These are phyloP conservation scores for Limenitis arthemis DNA, from an alignment of 2,888 invertebrate genomes.

Conservation along the genomic window DNA sequence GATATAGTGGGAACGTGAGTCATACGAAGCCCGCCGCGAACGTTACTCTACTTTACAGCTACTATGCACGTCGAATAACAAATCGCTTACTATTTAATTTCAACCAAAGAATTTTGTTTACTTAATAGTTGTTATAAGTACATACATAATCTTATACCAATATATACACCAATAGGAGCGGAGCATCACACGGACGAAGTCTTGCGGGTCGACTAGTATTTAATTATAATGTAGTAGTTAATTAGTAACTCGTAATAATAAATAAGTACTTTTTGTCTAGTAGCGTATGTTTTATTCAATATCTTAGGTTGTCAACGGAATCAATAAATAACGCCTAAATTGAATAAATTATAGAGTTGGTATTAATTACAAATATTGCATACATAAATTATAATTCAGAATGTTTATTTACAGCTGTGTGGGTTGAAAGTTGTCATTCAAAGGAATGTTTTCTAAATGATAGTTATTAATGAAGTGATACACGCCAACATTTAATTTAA, in stretches of 20 bases:
- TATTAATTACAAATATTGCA: neutral
- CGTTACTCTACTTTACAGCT: constrained; percentile 12
- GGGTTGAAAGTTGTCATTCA: neutral
- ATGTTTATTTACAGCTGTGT: neutral
- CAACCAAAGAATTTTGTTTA: neutral
- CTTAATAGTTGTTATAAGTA: neutral
- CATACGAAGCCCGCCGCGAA: constrained; percentile 6
- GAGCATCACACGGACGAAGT: too few relatives aligned
- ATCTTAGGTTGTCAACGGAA: neutral
- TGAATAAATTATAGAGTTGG: neutral
- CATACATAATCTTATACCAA: too few relatives aligned
- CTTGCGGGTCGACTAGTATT: too few relatives aligned
- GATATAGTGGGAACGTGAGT: constrained; percentile 1
- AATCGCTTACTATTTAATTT: constrained; percentile 3
- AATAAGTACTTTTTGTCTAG: neutral
- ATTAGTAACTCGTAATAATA: neutral
- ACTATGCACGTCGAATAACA: constrained; percentile 7
- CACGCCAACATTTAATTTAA: constrained; percentile 8
- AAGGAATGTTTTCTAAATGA: constrained; percentile 1
- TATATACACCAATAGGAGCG: too few relatives aligned
- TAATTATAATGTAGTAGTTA: too few relatives aligned
- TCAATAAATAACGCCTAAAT: neutral
- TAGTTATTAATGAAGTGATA: constrained; percentile 6
- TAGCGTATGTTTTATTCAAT: neutral
- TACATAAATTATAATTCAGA: neutral